These are phyloP conservation scores for Daboia siamensis DNA, from an alignment of 2,113 vertebrate genomes.

Conservation along the genomic window DNA sequence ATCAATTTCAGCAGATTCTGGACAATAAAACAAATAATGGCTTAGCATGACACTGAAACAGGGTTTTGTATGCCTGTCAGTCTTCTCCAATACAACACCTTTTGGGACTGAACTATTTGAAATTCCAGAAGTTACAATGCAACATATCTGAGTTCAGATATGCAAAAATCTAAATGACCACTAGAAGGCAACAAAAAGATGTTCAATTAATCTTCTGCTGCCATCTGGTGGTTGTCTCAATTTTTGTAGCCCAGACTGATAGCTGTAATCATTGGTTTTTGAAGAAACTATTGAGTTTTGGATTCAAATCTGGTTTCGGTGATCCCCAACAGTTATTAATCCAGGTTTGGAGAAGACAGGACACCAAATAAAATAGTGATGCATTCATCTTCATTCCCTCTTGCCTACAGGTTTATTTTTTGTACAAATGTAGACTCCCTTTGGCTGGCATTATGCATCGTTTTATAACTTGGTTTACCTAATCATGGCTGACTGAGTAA, in stretches of 20 bases:
- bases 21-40: not conserved
- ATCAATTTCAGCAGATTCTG: not conserved
- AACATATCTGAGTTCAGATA: not conserved
- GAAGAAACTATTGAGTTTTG: not conserved
- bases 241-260: not conserved
- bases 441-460: not conserved
- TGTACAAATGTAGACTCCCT: not conserved
- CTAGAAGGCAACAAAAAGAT: not conserved
- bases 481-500: not conserved
- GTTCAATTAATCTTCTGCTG: not conserved
- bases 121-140: not conserved
- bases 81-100: not conserved
- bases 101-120: not conserved
- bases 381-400: not conserved
- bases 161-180: not conserved
- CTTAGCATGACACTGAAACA: not conserved
- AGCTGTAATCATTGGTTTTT: not conserved
- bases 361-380: not conserved
- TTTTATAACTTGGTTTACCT: not conserved
- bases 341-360: not conserved
- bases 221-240: not conserved
- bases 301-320: not conserved
- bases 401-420: not conserved
- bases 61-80: not conserved
- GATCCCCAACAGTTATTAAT: not conserved